Conservation (phyloP, 2,888 invertebrate species). For the Trichacis sp. region DNA sequence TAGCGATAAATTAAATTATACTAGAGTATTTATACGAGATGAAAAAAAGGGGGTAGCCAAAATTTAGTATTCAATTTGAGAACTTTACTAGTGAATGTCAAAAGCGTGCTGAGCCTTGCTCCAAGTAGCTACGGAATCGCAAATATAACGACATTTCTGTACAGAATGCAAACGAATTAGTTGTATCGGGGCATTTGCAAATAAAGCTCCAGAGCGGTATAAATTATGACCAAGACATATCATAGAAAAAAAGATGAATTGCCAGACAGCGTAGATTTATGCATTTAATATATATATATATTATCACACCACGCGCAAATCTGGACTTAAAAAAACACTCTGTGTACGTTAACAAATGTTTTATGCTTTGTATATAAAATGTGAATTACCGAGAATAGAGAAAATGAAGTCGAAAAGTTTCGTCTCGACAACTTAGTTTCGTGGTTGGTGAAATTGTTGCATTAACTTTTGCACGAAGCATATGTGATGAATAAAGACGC, state of each 20-base stretch:
- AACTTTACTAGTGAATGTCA: conserved; percentile 50
- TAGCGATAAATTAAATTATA: conserved; percentile 56
- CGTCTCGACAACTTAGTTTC: neutral
- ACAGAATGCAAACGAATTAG: conserved; percentile 6
- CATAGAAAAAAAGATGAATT: conserved; percentile 64
- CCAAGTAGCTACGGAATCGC: neutral
- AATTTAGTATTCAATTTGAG: conserved; percentile 63
- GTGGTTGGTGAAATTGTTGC: neutral
- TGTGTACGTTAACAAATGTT: neutral
- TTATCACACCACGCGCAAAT: conserved; percentile 58
- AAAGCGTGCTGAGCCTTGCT: conserved; percentile 1
- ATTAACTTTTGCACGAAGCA: neutral
- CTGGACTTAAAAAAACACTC: conserved; percentile 39
- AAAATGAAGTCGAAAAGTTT: too few species aligned
- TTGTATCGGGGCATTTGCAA: conserved; percentile 53
- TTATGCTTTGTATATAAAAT: conserved; percentile 13
- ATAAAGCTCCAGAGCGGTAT: conserved; percentile 60
- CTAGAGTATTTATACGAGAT: conserved; percentile 61
- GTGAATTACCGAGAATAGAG: neutral
- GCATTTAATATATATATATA: conserved; percentile 57
- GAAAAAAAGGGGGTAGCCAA: conserved; percentile 53
- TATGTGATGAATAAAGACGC: neutral
- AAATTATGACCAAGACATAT: conserved; percentile 67
- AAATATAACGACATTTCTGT: conserved; percentile 7
- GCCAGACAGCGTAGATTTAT: conserved; percentile 66